Conservation (phyloP, 2,113 vertebrate species). For the Antechinus flavipes region DNA sequence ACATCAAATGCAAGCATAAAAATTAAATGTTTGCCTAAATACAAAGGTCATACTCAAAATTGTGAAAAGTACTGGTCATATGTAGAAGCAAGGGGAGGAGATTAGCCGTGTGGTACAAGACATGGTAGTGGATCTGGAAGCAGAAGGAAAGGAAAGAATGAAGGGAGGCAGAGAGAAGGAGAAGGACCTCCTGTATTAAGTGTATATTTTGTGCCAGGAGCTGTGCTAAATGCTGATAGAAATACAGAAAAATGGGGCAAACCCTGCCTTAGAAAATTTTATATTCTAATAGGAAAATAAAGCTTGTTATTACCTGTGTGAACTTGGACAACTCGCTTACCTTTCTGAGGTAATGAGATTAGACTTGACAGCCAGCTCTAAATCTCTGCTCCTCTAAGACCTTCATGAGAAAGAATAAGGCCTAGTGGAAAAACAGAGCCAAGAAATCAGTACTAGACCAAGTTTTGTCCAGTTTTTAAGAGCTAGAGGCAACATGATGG, state of each 20-base stretch:
- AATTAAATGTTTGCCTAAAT: not conserved
- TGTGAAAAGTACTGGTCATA: not conserved
- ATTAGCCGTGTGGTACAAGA: not conserved
- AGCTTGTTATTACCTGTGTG: not conserved
- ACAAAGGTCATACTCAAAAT: not conserved
- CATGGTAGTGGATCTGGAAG: not conserved
- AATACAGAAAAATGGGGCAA: not conserved
- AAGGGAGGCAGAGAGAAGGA: not conserved
- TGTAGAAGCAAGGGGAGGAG: not conserved
- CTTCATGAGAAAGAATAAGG: not conserved
- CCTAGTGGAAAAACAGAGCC: not conserved
- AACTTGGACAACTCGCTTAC: not conserved
- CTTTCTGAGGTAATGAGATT: not conserved
- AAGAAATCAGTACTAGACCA: not conserved
- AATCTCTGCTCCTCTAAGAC: not conserved
- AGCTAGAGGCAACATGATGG: not conserved
- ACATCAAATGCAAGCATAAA: not conserved
- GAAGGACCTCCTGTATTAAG: not conserved
- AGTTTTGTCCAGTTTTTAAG: not conserved
- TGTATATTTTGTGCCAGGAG: not conserved
- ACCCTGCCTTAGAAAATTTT: not conserved
- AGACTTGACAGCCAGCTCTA: not conserved
- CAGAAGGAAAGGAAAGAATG: not conserved
- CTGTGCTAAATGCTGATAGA: not conserved
- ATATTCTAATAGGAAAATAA: not conserved